phyloP scores from a whole-genome alignment of 2,888 invertebrate genomes.

The Schizotus pectinicornis region DNA sequence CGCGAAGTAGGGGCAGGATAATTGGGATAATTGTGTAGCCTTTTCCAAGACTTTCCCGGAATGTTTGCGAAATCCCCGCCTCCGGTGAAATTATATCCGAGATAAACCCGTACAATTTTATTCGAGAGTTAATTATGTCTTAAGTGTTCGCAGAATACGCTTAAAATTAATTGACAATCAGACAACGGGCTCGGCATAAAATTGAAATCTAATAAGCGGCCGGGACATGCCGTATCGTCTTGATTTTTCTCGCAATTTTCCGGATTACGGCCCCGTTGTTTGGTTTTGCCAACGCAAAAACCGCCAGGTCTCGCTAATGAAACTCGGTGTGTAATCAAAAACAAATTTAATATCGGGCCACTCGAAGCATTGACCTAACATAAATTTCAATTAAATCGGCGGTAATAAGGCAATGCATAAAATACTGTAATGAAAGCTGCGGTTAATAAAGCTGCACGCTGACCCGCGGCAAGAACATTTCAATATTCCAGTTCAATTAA shows the following conservation, averaged over 20 bases:
- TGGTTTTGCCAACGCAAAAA: too few species aligned
- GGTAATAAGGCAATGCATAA: slow-evolving; percentile 32
- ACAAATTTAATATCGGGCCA: neutral
- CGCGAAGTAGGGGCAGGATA: slow-evolving; percentile 19
- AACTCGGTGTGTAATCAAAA: neutral
- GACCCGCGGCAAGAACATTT: slow-evolving; percentile 36
- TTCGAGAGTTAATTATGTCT: slow-evolving; percentile 19
- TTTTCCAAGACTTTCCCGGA: slow-evolving; percentile 15
- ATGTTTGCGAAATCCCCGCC: slow-evolving; percentile 10
- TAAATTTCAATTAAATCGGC: slow-evolving; percentile 32
- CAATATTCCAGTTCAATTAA: slow-evolving; percentile 36
- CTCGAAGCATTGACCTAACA: slow-evolving; percentile 9
- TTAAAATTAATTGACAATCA: slow-evolving; percentile 17
- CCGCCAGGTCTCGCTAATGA: too few species aligned
- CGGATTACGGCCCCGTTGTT: neutral
- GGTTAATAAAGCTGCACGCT: slow-evolving; percentile 33
- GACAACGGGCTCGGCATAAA: neutral
- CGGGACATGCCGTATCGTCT: neutral
- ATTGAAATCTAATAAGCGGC: neutral
- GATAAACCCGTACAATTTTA: slow-evolving; percentile 23
- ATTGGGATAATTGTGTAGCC: slow-evolving; percentile 22
- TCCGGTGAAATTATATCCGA: slow-evolving; percentile 8
- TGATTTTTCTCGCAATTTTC: neutral
- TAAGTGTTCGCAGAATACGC: slow-evolving; percentile 3
- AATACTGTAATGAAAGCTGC: slow-evolving; percentile 31